phyloP scores from a whole-genome alignment of 2,113 vertebrate genomes.

The Gambusia holbrooki region DNA sequence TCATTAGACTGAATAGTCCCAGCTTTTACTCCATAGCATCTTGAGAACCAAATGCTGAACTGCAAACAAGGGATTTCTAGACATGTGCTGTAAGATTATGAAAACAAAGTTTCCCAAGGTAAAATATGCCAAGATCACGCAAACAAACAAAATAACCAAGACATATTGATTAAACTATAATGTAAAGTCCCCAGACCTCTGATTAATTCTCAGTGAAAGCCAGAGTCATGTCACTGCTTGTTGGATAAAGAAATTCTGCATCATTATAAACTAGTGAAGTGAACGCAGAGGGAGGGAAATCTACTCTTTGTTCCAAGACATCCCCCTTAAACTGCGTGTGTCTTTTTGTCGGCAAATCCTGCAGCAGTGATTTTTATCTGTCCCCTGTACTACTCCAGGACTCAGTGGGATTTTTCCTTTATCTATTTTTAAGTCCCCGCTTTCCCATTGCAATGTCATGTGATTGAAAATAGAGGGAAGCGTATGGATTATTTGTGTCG shows the following conservation, averaged over 20 bases:
- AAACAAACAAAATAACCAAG: not conserved
- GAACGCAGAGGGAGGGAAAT: not conserved
- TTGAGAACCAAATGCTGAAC: not conserved
- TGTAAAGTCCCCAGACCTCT: not conserved
- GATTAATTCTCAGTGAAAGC: conserved; percentile 25
- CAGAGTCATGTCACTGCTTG: conserved; percentile 1
- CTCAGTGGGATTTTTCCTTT: conserved; percentile 53
- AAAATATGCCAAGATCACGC: not conserved
- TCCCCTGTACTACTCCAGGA: conserved; percentile 41
- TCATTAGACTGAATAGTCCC: not conserved
- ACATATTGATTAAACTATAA: not conserved
- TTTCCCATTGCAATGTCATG: conserved; percentile 22
- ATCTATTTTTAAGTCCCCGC: conserved; percentile 41
- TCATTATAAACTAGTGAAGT: conserved; percentile 21
- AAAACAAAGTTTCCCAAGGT: not conserved
- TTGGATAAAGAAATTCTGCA: conserved; percentile 22
- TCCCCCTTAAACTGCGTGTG: conserved; percentile 11
- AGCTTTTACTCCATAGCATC: conserved; percentile 10
- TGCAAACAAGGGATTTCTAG: not conserved
- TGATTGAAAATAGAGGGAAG: conserved; percentile 15
- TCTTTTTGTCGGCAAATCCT: conserved; percentile 34
- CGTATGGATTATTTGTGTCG: conserved; percentile 11
- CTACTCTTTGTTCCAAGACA: conserved; percentile 9
- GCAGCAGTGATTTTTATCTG: conserved; percentile 54
- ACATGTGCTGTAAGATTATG: not conserved